Evolutionary conservation across 2,113 vertebrate genomes (phyloP), one percentile per base, ranked within the genome.

Genomic region (Tretioscincus oriximinensis): DNA sequence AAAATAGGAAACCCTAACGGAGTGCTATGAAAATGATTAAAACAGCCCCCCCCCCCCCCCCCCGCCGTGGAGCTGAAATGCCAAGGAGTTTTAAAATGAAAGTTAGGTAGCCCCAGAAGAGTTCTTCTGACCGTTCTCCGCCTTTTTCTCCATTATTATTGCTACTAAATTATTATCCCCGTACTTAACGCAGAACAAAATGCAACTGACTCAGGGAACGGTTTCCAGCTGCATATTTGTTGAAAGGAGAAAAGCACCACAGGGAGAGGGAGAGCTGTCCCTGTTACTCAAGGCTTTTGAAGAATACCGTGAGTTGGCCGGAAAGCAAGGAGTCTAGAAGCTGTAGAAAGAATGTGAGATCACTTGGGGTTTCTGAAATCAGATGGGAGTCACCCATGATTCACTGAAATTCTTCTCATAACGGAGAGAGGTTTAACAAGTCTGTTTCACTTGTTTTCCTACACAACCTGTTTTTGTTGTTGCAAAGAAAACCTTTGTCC

Each of bases 271-370:
- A 75, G 85, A 82, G 68, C 88, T 85, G 54, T 20, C 0, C 0
- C 61, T 12, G n/a, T 82, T 77, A 69, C 18, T 22, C 8, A 0
- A 1, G 81, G 26, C 54, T 73, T 72, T 65, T 77, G 81, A 14
- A 54, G 77, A 85, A 14, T 83, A 75, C 73, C 0, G 0, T 45
- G 85, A 90, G 78, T 77, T 89, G 81, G 78, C 87, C 67, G 26
- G 9, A 8, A 45, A 81, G 81, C 79, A 80, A 54, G 66, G 76
- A 80, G 47, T 18, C 73, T 6, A 0, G 0, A 81, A 60, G 74
- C 78, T 80, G 81, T 7, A 85, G 86, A 83, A 81, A 80, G 5
- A 88, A 82, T 80, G 63, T 29, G 20, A 47, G 16, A 29, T 63
- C 54, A 31, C 0, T 16, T 84, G 87, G 60, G 81, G 87, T 86